Conservation (phyloP, 2,888 invertebrate species). For the Leucophenga montana region DNA sequence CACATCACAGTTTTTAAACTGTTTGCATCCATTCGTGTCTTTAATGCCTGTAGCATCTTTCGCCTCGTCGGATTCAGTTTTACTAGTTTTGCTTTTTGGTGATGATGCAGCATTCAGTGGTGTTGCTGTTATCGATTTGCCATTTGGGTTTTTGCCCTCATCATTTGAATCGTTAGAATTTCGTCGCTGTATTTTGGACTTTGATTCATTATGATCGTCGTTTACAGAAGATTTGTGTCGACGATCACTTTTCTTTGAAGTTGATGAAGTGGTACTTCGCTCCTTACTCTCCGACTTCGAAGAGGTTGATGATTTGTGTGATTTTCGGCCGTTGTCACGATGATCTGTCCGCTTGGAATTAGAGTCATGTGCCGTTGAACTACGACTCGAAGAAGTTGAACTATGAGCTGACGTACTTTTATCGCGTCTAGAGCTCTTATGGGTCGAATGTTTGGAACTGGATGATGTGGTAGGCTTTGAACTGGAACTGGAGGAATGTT, state of each 20-base stretch:
- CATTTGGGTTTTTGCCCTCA: constrained; percentile 74
- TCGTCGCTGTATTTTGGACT: constrained; percentile 78
- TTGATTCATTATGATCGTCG: constrained; percentile 83
- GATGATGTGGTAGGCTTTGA: constrained; percentile 58
- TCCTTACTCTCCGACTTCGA: constrained; percentile 53
- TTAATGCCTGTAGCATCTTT: constrained; percentile 38
- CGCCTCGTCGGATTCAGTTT: constrained; percentile 31
- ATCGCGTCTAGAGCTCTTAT: constrained; percentile 51
- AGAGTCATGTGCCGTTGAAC: constrained; percentile 42
- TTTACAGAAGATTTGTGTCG: constrained; percentile 44
- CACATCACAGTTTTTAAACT: constrained; percentile 28
- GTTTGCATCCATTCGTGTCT: constrained; percentile 37
- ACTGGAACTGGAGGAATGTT: constrained; percentile 51
- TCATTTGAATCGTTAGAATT: constrained; percentile 88
- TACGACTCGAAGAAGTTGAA: constrained; percentile 48
- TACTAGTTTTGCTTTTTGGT: constrained; percentile 32
- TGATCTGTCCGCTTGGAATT: constrained; percentile 47
- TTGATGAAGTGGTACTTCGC: constrained; percentile 45
- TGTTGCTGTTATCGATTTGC: constrained; percentile 22
- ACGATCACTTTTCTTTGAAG: constrained; percentile 48
- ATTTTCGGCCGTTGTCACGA: constrained; percentile 43
- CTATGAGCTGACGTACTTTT: constrained; percentile 49
- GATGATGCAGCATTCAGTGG: not conserved
- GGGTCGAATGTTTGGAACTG: constrained; percentile 48
- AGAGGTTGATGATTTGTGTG: constrained; percentile 56